Base-by-base conservation (phyloP, 2,113 vertebrate genomes). In the Anthoscopus minutus region DNA sequence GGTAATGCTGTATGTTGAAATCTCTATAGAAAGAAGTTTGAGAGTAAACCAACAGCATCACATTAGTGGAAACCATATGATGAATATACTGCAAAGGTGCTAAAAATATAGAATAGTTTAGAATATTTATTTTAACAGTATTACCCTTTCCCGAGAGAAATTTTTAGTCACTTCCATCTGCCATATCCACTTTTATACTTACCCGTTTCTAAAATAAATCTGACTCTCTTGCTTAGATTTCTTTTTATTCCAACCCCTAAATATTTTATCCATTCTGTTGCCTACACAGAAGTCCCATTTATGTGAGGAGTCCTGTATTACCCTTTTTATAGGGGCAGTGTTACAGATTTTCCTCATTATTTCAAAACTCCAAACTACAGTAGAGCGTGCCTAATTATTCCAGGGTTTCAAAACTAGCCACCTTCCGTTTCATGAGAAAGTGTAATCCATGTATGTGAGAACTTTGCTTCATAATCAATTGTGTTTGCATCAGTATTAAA, bases 101-200 rank as follows among this genome's bases (percentile, higher is more conserved):
- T 86, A 92, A 96, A 95, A 94, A 90, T 81, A 81, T 15, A 44
- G 22, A 64, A 22, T 61, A 91, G 22, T 74, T 93, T 62, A 79
- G 50, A 78, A 73, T 91, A 69, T 70, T 92, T 74, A 70, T 86
- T 73, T 88, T 95, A 93, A 88, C 69, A 90, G 62, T 86, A 93
- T 76, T 90, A 88, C 82, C 60, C 72, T 84, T 94, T 92, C 38
- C 66, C 80, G 70, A 70, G 67, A 88, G 77, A 92, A 79, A 84
- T 61, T 81, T 95, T 95, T 65, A 81, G 69, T 91, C 35, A 91
- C 53, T 88, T 94, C 91, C 80, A 84, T 94, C 89, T 94, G 85
- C 62, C 33, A 44, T 33, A 94, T 84, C 82, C 54, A 84, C 93
- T 96, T 96, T 96, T 93, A 84, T 58, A 76, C 51, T 92, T 92